phyloP scores from a whole-genome alignment of 2,888 invertebrate genomes.

The Allolobophora icterica region DNA sequence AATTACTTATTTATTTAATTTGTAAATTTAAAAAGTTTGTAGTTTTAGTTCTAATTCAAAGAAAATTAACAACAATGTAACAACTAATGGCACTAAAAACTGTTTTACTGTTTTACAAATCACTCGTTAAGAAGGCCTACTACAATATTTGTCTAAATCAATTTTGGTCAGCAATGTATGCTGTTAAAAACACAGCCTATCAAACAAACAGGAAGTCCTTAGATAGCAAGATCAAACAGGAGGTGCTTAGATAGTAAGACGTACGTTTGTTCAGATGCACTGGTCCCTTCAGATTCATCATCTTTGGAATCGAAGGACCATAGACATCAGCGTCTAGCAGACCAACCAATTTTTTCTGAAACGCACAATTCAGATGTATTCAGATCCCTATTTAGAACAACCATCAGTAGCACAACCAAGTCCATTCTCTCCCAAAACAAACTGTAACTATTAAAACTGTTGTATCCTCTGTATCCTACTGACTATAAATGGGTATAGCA shows the following conservation, averaged over 20 bases:
- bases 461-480: not conserved
- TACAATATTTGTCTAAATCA: not conserved
- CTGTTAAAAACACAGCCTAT: not conserved
- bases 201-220: not conserved
- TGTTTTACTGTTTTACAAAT: no score
- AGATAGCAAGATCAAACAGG: not conserved
- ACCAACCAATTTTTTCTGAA: slow-evolving; percentile 71
- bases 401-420: not conserved
- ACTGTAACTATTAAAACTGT: not conserved
- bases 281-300: slow-evolving; percentile 89
- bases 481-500: not conserved
- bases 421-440: not conserved
- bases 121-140: not conserved
- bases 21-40: no score
- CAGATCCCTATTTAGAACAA: not conserved
- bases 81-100: no score
- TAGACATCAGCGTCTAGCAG: slow-evolving; percentile 92
- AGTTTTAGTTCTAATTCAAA: no score
- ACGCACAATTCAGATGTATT: not conserved
- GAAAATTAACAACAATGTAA: no score
- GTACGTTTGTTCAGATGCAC: slow-evolving; percentile 78
- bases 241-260: not conserved
- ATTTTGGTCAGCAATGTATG: not conserved
- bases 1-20: no score
- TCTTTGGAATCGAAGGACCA: slow-evolving; percentile 88